A percentile compares a stretch with the other conserved stretches of the same genome.
Evolutionary conservation across 2,888 invertebrate genomes (phyloP).

Genomic region (Acanthosepion pharaonis): DNA sequence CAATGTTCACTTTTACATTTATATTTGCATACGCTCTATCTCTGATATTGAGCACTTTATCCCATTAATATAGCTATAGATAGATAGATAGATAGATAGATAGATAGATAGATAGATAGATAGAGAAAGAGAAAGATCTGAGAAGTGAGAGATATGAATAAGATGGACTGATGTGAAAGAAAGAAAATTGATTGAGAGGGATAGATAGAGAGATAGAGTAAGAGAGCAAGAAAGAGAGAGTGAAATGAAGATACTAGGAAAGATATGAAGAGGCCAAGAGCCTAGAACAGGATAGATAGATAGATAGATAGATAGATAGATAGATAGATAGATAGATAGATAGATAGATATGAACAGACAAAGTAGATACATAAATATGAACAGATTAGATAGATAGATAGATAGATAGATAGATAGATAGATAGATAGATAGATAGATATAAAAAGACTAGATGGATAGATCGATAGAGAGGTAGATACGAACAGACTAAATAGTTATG

Average conservation of each 20-base stretch:
- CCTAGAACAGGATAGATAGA: neutral
- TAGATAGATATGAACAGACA: neutral
- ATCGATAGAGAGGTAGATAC: neutral
- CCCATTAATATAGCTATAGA: too few relatives aligned
- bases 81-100: neutral
- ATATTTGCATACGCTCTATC: too few relatives aligned
- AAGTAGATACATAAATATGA: too few relatives aligned
- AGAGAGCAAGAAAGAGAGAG: neutral
- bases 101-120: neutral
- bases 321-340: neutral
- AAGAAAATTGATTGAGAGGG: too few relatives aligned
- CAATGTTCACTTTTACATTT: too few relatives aligned
- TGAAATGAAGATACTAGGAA: neutral
- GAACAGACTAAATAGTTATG: too few relatives aligned
- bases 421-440: neutral
- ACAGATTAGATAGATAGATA: neutral
- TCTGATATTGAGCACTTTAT: too few relatives aligned
- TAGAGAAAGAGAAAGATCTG: neutral
- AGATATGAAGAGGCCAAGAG: neutral
- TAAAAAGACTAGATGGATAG: neutral
- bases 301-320: neutral
- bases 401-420: neutral
- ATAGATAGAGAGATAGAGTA: neutral
- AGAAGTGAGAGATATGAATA: too few relatives aligned
- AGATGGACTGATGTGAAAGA: too few relatives aligned